Base-by-base conservation (phyloP, 2,113 vertebrate species). In the Peromyscus maniculatus region DNA sequence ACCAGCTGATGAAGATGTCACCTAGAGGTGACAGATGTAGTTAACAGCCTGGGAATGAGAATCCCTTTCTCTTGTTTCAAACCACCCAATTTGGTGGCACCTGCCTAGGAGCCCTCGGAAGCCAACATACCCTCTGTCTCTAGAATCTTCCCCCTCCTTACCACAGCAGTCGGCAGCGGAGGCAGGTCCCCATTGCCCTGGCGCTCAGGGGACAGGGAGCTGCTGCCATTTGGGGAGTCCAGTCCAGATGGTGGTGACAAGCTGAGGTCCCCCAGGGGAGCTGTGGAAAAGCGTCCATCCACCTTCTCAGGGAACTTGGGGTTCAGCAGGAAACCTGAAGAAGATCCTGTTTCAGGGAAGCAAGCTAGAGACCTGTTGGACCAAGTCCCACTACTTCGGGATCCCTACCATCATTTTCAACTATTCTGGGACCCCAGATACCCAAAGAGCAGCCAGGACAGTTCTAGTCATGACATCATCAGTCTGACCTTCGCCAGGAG, bases 211-310 rank as follows among this genome's bases (percentile, higher is more conserved):
- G 99, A 99, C 95, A 99, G 95, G 0, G 99, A 99, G 95, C 99
- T 98, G 24, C 99, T 98, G 92, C 99, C 99, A 0, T 98, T 99
- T 22, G 99, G 99, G 77, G 98, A 98, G 52, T 98, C 98, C 22
- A 90, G 92, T 3, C 98, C 98, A 0, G 99, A 99, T 0, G 97
- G 98, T 1, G 99, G 99, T 0, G 99, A 99, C 97, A 99, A 98
- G 97, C 99, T 99, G 97, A 99, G 99, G 98, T 99, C 99, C 96
- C 99, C 99, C 11, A 99, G 99, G 0, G 99, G 99, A 13, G 99
- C 97, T 3, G 99, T 43, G 0, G 98, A 89, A 84, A 98, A 99
- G 64, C 97, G 99, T 39, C 99, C 98, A 1, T 99, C 99, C 64
- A 98, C 98, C 43, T 99, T 99, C 93, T 99, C 99, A 9, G 98